Evolutionary conservation across 2,797 vertebrate species (phyloP).

Genomic region (Manis crassicaudata): DNA sequence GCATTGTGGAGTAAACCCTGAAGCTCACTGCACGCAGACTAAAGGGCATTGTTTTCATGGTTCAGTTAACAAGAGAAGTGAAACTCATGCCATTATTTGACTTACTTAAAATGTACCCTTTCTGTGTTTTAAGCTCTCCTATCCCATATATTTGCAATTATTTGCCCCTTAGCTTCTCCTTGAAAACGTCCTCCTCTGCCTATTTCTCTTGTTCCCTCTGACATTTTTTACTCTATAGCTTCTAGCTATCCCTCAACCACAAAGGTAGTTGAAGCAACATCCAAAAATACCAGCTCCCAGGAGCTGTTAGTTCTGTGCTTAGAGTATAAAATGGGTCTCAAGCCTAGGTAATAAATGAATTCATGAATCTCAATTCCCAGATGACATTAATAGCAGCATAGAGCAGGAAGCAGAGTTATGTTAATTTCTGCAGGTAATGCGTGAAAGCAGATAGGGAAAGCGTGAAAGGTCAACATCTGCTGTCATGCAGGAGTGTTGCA

Average conservation of each 20-base stretch:
- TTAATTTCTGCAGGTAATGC: conserved; percentile 90
- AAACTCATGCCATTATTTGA: conserved; percentile 77
- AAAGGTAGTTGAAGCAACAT: conserved; percentile 88
- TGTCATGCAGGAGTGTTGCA: conserved; percentile 85
- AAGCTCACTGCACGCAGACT: conserved; percentile 79
- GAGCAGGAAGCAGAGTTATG: conserved; percentile 86
- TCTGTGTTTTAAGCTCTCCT: conserved; percentile 76
- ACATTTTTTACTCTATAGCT: conserved; percentile 87
- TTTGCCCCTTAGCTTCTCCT: conserved; percentile 86
- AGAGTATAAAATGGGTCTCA: conserved; percentile 85
- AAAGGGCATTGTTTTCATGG: conserved; percentile 80
- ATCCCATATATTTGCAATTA: conserved; percentile 79
- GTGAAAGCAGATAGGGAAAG: conserved; percentile 85
- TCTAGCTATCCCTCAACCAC: conserved; percentile 88
- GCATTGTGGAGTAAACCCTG: conserved; percentile 81
- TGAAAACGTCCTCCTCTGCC: conserved; percentile 84
- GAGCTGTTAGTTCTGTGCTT: conserved; percentile 85
- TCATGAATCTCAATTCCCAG: conserved; percentile 89
- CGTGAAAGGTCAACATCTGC: conserved; percentile 90
- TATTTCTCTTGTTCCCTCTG: conserved; percentile 84
- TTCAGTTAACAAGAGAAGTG: conserved; percentile 83
- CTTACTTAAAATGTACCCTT: conserved; percentile 78
- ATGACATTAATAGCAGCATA: conserved; percentile 87
- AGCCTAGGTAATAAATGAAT: conserved; percentile 88
- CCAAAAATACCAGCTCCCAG: conserved; percentile 89